A percentile compares a stretch with the other conserved stretches of the same genome.
These are phyloP conservation scores for Ischnura elegans DNA, from an alignment of 2,888 invertebrate species.

Conservation along the genomic window DNA sequence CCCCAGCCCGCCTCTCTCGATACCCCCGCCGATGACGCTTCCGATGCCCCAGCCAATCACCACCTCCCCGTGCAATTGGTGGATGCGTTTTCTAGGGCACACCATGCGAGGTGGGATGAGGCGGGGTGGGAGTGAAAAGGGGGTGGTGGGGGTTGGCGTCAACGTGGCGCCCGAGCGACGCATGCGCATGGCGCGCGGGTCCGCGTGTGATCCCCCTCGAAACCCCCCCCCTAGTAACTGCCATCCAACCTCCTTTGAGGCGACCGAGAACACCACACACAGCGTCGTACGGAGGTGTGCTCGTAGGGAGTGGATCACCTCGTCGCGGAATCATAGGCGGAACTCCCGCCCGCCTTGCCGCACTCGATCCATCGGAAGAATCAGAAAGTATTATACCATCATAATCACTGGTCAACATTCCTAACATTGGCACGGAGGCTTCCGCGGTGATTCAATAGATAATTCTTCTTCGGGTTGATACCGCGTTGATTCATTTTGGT, in stretches of 20 bases:
- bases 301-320: background rate
- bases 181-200: constrained; percentile 37
- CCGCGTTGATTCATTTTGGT: too few species aligned
- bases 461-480: too few species aligned
- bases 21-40: background rate
- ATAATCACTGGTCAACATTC: too few species aligned
- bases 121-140: background rate
- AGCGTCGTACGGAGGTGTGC: background rate
- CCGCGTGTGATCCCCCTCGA: background rate
- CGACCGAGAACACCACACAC: too few species aligned
- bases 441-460: too few species aligned
- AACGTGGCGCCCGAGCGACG: constrained; percentile 56
- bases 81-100: constrained; percentile 65
- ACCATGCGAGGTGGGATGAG: background rate
- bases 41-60: constrained; percentile 53
- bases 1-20: background rate
- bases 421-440: too few species aligned
- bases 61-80: constrained; percentile 61
- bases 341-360: too few species aligned
- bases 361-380: too few species aligned
- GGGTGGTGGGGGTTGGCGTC: background rate
- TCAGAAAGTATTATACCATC: too few species aligned
- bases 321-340: background rate
- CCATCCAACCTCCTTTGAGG: background rate
- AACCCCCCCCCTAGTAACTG: background rate